These are phyloP conservation scores for Unio delphinus DNA, from an alignment of 2,888 invertebrate species.

Conservation along the genomic window DNA sequence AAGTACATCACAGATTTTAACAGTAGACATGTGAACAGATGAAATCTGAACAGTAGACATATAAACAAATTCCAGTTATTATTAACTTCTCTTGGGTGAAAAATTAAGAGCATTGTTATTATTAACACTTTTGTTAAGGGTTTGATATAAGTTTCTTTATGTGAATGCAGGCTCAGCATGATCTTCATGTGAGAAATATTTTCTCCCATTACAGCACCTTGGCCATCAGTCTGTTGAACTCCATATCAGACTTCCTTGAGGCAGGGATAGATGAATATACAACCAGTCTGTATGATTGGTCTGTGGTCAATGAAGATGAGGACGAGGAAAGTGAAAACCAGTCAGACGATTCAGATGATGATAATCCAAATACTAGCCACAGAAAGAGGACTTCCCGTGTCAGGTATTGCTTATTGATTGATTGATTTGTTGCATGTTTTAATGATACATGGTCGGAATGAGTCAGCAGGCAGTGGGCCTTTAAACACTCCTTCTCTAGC, in stretches of 20 bases:
- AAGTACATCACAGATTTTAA: no score
- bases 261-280: constrained; percentile 71
- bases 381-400: constrained; percentile 17
- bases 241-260: constrained; percentile 74
- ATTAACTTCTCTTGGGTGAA: no score
- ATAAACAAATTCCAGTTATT: no score
- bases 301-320: constrained; percentile 34
- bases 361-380: constrained; percentile 9
- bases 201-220: constrained; percentile 72
- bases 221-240: constrained; percentile 74
- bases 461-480: no score
- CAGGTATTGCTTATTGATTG: constrained; percentile 6
- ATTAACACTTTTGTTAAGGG: neutral
- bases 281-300: constrained; percentile 64
- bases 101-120: neutral
- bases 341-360: constrained; percentile 29
- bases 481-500: no score
- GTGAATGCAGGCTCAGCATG: neutral
- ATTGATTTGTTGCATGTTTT: no score
- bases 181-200: neutral
- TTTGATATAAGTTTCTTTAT: neutral
- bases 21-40: no score
- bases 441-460: no score
- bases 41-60: no score
- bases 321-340: constrained; percentile 18